Evolutionary conservation across 2,113 vertebrate genomes (phyloP).

Genomic region (Leucopsar rothschildi): DNA sequence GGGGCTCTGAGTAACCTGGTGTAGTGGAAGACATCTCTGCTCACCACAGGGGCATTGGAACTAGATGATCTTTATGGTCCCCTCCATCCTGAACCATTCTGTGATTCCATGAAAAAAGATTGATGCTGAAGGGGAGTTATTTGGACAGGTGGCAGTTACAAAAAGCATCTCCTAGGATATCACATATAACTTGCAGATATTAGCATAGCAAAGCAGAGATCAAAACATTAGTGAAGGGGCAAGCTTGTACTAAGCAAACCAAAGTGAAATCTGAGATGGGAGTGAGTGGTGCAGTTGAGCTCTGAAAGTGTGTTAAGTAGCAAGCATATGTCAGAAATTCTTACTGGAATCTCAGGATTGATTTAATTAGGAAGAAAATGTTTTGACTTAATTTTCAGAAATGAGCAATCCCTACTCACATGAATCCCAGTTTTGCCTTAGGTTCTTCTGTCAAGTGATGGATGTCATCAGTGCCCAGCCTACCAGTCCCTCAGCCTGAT

Average conservation of each 20-base stretch:
- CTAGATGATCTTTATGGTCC: not conserved
- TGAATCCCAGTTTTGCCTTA: not conserved
- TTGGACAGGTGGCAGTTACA: not conserved
- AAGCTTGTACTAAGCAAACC: not conserved
- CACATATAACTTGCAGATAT: not conserved
- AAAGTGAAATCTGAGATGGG: not conserved
- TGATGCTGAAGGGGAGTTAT: not conserved
- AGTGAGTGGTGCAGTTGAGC: not conserved
- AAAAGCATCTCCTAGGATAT: not conserved
- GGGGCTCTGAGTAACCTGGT: not conserved
- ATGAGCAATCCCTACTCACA: not conserved
- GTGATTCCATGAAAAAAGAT: not conserved
- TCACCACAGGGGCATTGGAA: not conserved
- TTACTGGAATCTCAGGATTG: not conserved
- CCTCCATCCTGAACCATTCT: not conserved
- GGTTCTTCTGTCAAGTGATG: not conserved
- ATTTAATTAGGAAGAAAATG: not conserved
- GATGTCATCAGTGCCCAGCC: not conserved
- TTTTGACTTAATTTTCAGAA: constrained; percentile 10
- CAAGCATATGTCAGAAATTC: not conserved
- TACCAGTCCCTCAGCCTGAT: not conserved
- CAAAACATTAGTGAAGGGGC: not conserved
- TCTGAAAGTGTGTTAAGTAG: not conserved
- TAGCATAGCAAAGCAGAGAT: not conserved
- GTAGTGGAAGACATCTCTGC: not conserved